Evolutionary conservation across 2,113 vertebrate species (phyloP).

Genomic region (Gnathonemus echidnorhynchus): DNA sequence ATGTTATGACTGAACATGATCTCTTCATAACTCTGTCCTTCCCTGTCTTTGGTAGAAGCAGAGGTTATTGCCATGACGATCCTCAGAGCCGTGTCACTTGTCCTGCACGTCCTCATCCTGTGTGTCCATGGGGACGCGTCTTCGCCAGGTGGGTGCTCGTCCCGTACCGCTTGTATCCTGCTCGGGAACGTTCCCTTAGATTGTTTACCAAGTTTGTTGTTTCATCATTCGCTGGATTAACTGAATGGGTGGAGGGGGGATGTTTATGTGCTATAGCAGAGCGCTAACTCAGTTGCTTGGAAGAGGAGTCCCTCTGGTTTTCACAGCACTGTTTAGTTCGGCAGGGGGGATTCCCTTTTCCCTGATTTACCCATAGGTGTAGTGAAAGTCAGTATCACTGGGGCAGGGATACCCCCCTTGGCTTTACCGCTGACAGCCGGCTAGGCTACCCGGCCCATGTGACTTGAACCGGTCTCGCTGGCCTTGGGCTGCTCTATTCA

Average conservation of each 20-base stretch:
- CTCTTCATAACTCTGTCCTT: neutral
- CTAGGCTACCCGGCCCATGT: neutral
- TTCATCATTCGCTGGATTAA: neutral
- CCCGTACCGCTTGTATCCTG: neutral
- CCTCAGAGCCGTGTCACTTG: neutral
- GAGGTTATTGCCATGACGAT: slow-evolving; percentile 27
- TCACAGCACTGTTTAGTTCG: neutral
- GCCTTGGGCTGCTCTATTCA: neutral
- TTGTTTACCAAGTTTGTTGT: neutral
- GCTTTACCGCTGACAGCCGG: neutral
- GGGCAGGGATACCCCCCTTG: neutral
- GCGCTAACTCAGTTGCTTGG: neutral
- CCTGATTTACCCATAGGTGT: neutral
- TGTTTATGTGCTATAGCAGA: neutral
- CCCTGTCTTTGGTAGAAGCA: neutral
- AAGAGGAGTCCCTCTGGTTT: neutral
- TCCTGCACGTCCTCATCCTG: neutral
- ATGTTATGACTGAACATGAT: neutral
- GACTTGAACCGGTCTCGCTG: neutral
- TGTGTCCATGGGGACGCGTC: neutral
- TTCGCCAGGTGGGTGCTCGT: neutral
- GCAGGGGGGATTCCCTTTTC: neutral
- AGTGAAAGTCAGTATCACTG: neutral
- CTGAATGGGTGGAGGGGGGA: neutral
- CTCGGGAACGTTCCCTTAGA: neutral